A percentile compares a stretch with the other conserved stretches of the same genome.
phyloP scores from a whole-genome alignment of 2,113 vertebrate species.

The Apeltes quadracus region DNA sequence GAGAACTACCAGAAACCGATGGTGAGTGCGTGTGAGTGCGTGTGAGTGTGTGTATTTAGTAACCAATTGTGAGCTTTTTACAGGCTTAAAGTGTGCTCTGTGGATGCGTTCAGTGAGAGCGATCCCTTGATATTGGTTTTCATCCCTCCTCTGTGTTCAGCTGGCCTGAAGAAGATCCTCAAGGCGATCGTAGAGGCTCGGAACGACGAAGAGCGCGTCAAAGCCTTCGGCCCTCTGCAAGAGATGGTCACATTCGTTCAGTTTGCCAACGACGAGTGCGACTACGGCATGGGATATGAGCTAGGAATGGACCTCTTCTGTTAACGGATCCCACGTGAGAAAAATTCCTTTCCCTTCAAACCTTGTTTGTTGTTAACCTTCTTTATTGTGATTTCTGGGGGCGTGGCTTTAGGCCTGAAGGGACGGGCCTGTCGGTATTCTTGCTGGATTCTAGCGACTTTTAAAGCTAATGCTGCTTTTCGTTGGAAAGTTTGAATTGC shows the following conservation, averaged over 20 bases:
- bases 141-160: constrained; percentile 49
- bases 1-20: constrained; percentile 94
- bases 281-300: constrained; percentile 98
- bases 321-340: constrained; percentile 93
- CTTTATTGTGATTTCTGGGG: not conserved
- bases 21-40: constrained; percentile 74
- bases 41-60: not conserved
- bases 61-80: not conserved
- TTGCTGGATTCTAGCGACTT: too few species aligned
- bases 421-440: too few species aligned
- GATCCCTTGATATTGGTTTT: not conserved
- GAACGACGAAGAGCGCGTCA: constrained; percentile 87
- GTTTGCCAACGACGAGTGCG: constrained; percentile 98
- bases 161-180: constrained; percentile 90
- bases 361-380: not conserved
- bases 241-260: constrained; percentile 96
- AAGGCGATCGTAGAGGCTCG: constrained; percentile 89
- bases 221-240: constrained; percentile 93
- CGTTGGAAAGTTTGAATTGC: not conserved
- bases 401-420: not conserved
- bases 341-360: too few species aligned
- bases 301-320: constrained; percentile 95
- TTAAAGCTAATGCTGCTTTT: too few species aligned
- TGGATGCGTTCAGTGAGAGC: not conserved
- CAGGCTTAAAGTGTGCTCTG: not conserved